Evolutionary conservation across 2,113 vertebrate species (phyloP).

Genomic region (Cettia cetti): DNA sequence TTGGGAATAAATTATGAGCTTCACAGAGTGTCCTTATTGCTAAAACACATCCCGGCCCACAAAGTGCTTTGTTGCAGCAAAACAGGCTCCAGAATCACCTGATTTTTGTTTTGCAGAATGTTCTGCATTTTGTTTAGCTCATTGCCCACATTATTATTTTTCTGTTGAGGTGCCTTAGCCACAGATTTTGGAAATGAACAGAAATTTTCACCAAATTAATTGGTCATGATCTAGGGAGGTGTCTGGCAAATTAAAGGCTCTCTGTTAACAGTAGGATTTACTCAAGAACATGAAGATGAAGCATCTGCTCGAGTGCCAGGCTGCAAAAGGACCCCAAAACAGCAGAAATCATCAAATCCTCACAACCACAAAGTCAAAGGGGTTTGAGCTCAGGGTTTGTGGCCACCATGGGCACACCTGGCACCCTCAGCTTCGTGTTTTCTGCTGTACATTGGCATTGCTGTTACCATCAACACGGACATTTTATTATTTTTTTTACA

Average conservation of each 20-base stretch:
- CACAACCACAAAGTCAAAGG: rapidly evolving
- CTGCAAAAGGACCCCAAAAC: not conserved
- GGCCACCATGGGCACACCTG: not conserved
- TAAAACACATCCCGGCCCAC: not conserved
- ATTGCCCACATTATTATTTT: not conserved
- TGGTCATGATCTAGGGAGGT: not conserved
- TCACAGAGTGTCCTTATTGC: not conserved
- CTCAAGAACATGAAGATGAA: no score
- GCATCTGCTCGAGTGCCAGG: no score
- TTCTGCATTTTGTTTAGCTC: not conserved
- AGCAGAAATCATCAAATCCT: not conserved
- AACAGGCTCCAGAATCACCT: not conserved
- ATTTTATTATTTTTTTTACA: not conserved
- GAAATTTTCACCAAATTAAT: not conserved
- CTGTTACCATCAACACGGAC: not conserved
- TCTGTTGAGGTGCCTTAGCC: not conserved
- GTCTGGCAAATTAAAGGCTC: not conserved
- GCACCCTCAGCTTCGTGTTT: not conserved
- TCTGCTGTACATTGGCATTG: not conserved
- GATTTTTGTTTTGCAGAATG: not conserved
- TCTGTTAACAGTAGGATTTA: not conserved
- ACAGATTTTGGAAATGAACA: not conserved
- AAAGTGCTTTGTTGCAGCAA: not conserved
- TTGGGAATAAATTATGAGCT: not conserved
- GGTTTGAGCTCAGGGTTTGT: not conserved